A percentile compares a stretch with the other conserved stretches of the same genome.
Evolutionary conservation across 2,113 vertebrate species (phyloP).

Genomic region (Verasper variegatus): DNA sequence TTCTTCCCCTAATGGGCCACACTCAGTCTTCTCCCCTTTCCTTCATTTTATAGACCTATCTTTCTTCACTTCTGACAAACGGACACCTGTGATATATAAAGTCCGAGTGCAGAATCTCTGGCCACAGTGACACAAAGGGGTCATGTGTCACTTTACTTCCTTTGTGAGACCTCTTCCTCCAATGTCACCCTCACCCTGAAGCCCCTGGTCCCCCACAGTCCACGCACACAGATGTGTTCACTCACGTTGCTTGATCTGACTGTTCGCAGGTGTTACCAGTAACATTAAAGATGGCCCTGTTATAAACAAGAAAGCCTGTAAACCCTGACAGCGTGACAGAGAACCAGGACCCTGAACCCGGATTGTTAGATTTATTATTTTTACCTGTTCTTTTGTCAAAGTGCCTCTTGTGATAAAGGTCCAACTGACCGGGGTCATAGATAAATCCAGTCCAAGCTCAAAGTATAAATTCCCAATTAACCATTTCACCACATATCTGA

Average conservation of each 20-base stretch:
- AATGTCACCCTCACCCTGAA: neutral
- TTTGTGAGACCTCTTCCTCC: no score
- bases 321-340: neutral
- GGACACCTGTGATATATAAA: neutral
- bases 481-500: neutral
- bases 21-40: slow-evolving; percentile 46
- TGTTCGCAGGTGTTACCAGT: slow-evolving; percentile 3
- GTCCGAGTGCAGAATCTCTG: neutral
- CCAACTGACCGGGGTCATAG: neutral
- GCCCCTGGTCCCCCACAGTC: no score
- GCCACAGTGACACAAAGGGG: neutral
- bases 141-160: neutral
- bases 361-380: slow-evolving; percentile 6
- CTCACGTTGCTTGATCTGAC: neutral
- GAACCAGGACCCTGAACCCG: neutral
- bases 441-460: neutral
- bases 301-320: neutral
- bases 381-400: slow-evolving; percentile 3
- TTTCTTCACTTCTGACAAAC: slow-evolving; percentile 14
- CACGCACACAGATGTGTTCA: neutral
- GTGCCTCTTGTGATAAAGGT: neutral
- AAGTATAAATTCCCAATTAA: neutral
- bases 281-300: neutral
- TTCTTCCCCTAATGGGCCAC: slow-evolving; percentile 57
- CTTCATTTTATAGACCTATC: slow-evolving; percentile 41